A percentile compares a stretch with the other conserved stretches of the same genome.
Evolutionary conservation across 2,888 invertebrate genomes (phyloP).

Genomic region (Barypeithes pellucidus): DNA sequence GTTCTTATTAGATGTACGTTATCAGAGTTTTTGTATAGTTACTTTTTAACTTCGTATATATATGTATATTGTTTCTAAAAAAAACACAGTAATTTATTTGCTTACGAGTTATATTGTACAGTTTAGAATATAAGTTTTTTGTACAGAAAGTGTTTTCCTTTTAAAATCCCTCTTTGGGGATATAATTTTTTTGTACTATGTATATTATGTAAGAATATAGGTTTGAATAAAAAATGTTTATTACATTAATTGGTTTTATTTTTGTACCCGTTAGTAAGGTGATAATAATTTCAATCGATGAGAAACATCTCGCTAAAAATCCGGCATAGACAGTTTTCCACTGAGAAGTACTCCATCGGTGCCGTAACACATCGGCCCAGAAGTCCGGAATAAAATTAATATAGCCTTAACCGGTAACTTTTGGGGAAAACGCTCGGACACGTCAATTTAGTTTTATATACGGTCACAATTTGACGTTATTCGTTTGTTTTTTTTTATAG

Average conservation of each 20-base stretch:
- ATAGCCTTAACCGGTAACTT: too few relatives aligned
- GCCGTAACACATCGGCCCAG: too few relatives aligned
- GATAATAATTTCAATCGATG: not conserved
- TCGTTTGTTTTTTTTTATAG: too few relatives aligned
- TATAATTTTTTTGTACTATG: slow-evolving; percentile 87
- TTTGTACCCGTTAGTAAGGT: too few relatives aligned
- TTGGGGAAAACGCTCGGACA: too few relatives aligned
- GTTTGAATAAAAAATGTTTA: slow-evolving; percentile 77
- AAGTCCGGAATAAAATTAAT: too few relatives aligned
- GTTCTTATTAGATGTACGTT: slow-evolving; percentile 42
- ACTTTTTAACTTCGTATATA: slow-evolving; percentile 63
- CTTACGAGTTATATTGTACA: slow-evolving; percentile 70
- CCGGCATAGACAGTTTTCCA: too few relatives aligned
- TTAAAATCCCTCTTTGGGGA: slow-evolving; percentile 59
- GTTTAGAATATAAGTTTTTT: slow-evolving; percentile 68
- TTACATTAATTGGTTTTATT: slow-evolving; percentile 57
- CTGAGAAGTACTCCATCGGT: too few relatives aligned
- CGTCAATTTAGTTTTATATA: too few relatives aligned
- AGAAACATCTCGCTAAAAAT: too few relatives aligned
- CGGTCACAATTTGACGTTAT: too few relatives aligned
- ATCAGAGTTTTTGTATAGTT: slow-evolving; percentile 61
- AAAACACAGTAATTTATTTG: slow-evolving; percentile 70
- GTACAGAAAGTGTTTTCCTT: slow-evolving; percentile 70
- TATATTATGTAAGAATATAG: slow-evolving; percentile 89
- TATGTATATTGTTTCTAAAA: slow-evolving; percentile 69